Percentiles rank a stretch among this genome's conserved stretches.
These are phyloP conservation scores for Corythornis leucogaster DNA, from an alignment of 2,797 vertebrate species.

Conservation along the genomic window DNA sequence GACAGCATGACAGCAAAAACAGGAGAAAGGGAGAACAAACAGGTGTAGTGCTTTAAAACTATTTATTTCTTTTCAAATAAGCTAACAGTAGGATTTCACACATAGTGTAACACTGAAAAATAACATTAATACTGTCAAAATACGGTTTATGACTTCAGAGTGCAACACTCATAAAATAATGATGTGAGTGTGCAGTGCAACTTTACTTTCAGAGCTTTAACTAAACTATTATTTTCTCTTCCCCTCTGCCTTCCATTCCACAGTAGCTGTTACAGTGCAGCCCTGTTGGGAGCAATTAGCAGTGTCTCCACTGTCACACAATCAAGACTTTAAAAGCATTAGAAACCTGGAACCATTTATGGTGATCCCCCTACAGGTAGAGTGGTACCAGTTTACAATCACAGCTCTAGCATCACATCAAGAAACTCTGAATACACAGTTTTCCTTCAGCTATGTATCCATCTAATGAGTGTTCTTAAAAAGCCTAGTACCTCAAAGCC, in stretches of 20 bases:
- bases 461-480: background rate
- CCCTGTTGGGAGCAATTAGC: background rate
- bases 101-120: background rate
- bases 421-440: background rate
- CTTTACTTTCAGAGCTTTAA: background rate
- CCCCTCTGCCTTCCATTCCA: background rate
- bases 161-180: background rate
- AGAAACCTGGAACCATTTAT: background rate
- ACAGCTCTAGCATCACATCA: background rate
- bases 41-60: background rate
- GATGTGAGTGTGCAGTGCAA: background rate
- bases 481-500: background rate
- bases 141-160: background rate
- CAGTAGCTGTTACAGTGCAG: background rate
- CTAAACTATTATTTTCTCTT: background rate
- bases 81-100: background rate
- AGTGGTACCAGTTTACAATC: background rate
- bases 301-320: background rate
- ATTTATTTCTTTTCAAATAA: background rate
- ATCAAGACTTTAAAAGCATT: background rate
- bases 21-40: background rate
- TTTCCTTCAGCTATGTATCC: background rate
- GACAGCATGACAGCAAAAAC: background rate
- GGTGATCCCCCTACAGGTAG: background rate
- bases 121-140: constrained; percentile 6